Conservation (phyloP, 1,140 invertebrate species). For the Trachelipus rathkii region DNA sequence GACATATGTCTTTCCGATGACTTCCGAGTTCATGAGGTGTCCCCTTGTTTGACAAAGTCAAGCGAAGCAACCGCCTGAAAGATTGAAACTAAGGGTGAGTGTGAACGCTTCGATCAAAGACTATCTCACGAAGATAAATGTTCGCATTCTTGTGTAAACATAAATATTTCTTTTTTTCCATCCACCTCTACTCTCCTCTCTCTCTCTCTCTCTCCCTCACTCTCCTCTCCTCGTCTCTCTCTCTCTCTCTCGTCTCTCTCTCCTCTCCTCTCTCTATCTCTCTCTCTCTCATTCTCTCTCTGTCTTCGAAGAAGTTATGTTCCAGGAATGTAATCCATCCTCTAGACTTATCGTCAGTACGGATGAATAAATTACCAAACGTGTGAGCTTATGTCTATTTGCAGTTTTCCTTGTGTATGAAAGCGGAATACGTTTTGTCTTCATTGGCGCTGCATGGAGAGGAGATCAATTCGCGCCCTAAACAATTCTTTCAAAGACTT, state of each 20-base stretch:
- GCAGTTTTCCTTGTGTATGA: not conserved
- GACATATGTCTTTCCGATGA: conserved; percentile 2
- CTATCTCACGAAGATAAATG: conserved; percentile 4
- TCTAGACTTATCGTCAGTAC: not conserved
- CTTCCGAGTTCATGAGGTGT: not conserved
- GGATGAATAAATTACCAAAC: not conserved
- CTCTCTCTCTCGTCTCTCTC: no score
- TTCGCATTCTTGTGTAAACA: not conserved
- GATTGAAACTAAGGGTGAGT: not conserved
- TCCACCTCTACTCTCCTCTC: not conserved
- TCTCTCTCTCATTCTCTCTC: no score
- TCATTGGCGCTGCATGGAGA: no score
- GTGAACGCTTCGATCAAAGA: not conserved
- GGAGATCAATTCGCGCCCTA: no score
- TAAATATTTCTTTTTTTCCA: not conserved
- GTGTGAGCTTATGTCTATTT: not conserved
- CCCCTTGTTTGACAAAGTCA: conserved; percentile 7
- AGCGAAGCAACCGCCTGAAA: not conserved
- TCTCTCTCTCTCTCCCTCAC: not conserved
- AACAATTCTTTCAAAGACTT: no score
- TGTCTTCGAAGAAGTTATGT: not conserved
- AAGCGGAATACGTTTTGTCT: no score
- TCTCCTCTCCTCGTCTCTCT: no score
- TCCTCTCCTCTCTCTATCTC: no score
- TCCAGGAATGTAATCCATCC: not conserved